Evolutionary conservation across 2,888 invertebrate genomes (phyloP).

Genomic region (Polyommatus iphigenia): DNA sequence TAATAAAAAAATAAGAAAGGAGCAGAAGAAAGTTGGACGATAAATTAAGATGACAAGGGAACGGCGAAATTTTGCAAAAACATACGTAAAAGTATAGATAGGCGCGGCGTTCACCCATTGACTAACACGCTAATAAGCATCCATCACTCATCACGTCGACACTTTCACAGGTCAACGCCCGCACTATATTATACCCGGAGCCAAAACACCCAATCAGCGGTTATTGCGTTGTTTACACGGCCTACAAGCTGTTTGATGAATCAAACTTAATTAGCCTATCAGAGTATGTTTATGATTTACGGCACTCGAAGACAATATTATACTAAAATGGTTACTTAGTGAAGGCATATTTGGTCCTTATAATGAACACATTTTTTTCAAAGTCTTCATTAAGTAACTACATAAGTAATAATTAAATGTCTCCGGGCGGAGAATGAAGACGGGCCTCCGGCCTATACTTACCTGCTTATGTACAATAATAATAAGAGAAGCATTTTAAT

Average conservation of each 20-base stretch:
- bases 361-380: neutral
- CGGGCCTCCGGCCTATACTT: neutral
- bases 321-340: too few relatives aligned
- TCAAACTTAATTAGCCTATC: neutral
- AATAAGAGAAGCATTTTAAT: conserved; percentile 3
- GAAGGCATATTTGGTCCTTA: too few relatives aligned
- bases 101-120: neutral
- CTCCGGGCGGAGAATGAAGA: too few relatives aligned
- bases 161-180: neutral
- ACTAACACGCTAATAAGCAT: neutral
- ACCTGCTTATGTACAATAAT: neutral
- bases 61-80: neutral
- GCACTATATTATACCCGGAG: neutral
- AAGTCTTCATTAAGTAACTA: neutral
- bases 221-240: neutral
- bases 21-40: neutral
- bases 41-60: neutral
- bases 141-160: neutral
- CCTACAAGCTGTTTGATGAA: neutral
- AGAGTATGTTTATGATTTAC: neutral
- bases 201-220: neutral
- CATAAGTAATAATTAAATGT: too few relatives aligned
- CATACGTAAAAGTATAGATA: neutral
- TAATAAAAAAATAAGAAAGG: neutral
- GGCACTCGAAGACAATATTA: neutral